phyloP scores from a whole-genome alignment of 2,113 vertebrate genomes.

The Saimiri boliviensis region DNA sequence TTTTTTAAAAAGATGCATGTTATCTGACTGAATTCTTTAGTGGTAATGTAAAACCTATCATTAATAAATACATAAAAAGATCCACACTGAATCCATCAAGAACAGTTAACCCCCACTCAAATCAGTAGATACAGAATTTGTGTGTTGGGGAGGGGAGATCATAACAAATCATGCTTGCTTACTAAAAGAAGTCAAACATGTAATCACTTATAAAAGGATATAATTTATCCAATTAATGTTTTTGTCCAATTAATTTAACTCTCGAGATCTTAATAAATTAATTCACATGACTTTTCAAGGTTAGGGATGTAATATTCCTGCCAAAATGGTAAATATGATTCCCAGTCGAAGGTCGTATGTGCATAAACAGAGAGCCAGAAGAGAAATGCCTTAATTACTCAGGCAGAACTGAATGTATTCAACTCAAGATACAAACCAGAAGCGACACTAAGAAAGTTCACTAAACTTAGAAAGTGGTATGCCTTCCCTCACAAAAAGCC shows the following conservation, averaged over 20 bases:
- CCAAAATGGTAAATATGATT: slow-evolving; percentile 31
- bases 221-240: neutral
- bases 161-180: neutral
- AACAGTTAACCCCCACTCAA: neutral
- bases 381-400: neutral
- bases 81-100: neutral
- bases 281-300: neutral
- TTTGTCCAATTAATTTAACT: neutral
- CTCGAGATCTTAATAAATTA: neutral
- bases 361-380: neutral
- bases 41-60: no score
- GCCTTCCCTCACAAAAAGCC: neutral
- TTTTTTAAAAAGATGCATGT: neutral
- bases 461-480: neutral
- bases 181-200: neutral
- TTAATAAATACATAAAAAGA: neutral
- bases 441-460: neutral
- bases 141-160: rapidly evolving
- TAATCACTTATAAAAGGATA: neutral
- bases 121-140: neutral
- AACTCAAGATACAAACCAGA: neutral
- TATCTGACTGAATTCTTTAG: neutral
- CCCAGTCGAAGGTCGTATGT: neutral
- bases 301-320: neutral
- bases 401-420: neutral